These are phyloP conservation scores for Sylvicola cinctus DNA, from an alignment of 2,888 invertebrate genomes.

Conservation along the genomic window DNA sequence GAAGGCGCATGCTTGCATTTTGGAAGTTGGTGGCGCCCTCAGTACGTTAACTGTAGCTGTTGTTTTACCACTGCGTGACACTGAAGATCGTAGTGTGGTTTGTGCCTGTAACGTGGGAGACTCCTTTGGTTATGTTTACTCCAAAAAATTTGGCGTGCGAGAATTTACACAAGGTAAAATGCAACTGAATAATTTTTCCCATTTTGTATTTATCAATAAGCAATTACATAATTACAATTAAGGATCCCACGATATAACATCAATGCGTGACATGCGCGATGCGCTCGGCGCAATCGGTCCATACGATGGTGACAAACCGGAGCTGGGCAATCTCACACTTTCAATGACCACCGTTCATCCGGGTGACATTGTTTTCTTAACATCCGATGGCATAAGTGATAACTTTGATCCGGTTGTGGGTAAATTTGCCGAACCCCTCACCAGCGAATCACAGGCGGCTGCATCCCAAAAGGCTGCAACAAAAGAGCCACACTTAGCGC, in stretches of 20 bases:
- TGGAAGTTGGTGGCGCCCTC: constrained; percentile 61
- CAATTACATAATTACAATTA: constrained; percentile 6
- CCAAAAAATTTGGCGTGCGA: constrained; percentile 51
- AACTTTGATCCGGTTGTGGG: constrained; percentile 86
- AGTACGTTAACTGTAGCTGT: constrained; percentile 70
- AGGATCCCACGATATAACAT: constrained; percentile 62
- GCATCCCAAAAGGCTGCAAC: constrained; percentile 8
- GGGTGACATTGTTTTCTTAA: constrained; percentile 69
- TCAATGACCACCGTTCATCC: constrained; percentile 59
- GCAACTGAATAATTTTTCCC: constrained; percentile 1
- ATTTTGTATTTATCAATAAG: constrained; percentile 1
- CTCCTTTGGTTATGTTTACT: constrained; percentile 71
- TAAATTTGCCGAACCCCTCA: constrained; percentile 46
- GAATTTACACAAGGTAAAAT: constrained; percentile 50
- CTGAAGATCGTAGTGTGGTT: constrained; percentile 29
- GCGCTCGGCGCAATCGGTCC: constrained; percentile 75
- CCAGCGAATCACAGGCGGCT: constrained; percentile 16
- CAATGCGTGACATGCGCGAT: constrained; percentile 63
- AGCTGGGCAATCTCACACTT: constrained; percentile 68
- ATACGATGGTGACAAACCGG: constrained; percentile 66
- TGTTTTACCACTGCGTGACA: constrained; percentile 34
- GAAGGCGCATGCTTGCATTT: constrained; percentile 64
- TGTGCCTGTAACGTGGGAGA: constrained; percentile 82
- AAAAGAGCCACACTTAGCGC: constrained; percentile 12
- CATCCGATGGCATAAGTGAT: constrained; percentile 78